Percentiles rank a stretch among this genome's conserved stretches.
Conservation (phyloP, 2,797 vertebrate species). For the Sebastes trivittatus region DNA sequence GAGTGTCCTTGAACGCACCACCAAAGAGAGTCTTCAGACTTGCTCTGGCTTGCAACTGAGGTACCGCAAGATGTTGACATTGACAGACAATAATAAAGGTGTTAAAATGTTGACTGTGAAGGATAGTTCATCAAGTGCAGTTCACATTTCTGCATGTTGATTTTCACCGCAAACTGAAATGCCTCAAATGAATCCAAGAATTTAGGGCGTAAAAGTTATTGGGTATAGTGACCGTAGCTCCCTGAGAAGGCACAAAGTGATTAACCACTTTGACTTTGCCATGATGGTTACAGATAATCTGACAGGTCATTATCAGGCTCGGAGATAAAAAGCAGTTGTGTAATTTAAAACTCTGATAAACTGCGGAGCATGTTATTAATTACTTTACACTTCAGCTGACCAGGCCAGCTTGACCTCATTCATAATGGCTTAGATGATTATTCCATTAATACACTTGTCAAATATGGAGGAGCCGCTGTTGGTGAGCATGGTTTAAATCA, state of each 20-base stretch:
- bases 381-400: conserved; percentile 45
- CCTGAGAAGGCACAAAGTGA: not conserved
- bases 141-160: not conserved
- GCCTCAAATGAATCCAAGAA: not conserved
- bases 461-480: conserved; percentile 6
- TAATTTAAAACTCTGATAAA: conserved; percentile 47
- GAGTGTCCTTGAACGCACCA: conserved; percentile 38
- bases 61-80: conserved; percentile 9
- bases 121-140: not conserved
- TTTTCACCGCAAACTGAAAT: not conserved
- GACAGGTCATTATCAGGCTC: conserved; percentile 23
- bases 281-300: conserved; percentile 18
- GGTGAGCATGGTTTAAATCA: not conserved
- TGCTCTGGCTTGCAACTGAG: conserved; percentile 5
- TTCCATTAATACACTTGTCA: conserved; percentile 51
- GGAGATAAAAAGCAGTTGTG: conserved; percentile 19
- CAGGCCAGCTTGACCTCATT: conserved; percentile 46
- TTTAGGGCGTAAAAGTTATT: not conserved
- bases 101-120: conserved; percentile 7
- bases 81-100: not conserved
- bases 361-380: conserved; percentile 44
- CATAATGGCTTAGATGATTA: conserved; percentile 41
- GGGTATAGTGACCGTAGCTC: not conserved
- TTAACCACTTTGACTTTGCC: conserved; percentile 11
- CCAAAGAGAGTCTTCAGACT: conserved; percentile 16